Percentiles rank a stretch among this genome's conserved stretches.
Conservation (phyloP, 2,888 invertebrate species). For the Erebia palarica region DNA sequence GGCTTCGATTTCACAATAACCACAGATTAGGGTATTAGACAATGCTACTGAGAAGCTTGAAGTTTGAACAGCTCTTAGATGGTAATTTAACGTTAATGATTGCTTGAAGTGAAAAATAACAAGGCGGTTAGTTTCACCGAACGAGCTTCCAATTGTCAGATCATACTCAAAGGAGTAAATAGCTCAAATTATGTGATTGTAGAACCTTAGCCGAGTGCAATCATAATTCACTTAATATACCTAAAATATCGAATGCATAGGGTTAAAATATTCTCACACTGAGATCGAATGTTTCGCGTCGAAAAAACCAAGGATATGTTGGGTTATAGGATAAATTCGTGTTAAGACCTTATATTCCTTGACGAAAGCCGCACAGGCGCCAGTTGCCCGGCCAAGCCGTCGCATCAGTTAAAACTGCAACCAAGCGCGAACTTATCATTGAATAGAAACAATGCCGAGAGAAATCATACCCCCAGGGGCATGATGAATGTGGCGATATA, state of each 20-base stretch:
- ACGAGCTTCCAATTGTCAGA: not conserved
- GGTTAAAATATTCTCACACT: too few species aligned
- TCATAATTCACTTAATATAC: too few species aligned
- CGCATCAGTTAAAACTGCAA: not conserved
- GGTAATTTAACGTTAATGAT: not conserved
- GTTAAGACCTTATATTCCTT: not conserved
- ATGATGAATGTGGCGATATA: conserved; percentile 42
- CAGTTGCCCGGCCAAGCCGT: too few species aligned
- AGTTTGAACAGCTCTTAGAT: not conserved
- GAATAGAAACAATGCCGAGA: conserved; percentile 31
- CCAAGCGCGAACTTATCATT: conserved; percentile 10
- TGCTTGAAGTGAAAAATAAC: conserved; percentile 5
- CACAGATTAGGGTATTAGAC: not conserved
- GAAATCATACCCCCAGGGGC: conserved; percentile 37
- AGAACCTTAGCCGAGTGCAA: too few species aligned
- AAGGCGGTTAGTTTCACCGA: conserved; percentile 2
- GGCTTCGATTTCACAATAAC: conserved; percentile 14
- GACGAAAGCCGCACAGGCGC: not conserved
- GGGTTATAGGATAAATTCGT: too few species aligned
- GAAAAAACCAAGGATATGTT: too few species aligned
- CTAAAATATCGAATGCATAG: too few species aligned
- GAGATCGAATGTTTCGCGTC: too few species aligned
- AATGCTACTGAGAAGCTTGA: not conserved
- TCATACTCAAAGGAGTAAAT: too few species aligned
- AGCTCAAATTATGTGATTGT: too few species aligned